A percentile compares a stretch with the other conserved stretches of the same genome.
These are phyloP conservation scores for Esox niger DNA, from an alignment of 2,113 vertebrate species.

Conservation along the genomic window DNA sequence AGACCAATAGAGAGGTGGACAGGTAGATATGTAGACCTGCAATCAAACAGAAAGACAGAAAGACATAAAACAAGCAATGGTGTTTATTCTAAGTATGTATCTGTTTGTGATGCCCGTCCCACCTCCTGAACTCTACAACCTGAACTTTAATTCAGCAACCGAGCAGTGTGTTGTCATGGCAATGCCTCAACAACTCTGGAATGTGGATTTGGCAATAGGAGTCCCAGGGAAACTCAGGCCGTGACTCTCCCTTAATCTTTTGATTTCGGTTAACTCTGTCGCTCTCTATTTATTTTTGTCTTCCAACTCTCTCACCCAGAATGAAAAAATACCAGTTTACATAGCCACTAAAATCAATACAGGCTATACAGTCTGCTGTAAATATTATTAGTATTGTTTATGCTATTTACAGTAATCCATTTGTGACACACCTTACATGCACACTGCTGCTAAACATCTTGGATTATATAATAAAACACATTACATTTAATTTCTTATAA, in stretches of 20 bases:
- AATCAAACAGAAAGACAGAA: no score
- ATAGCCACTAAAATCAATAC: background rate
- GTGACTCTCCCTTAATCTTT: background rate
- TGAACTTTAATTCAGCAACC: background rate
- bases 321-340: background rate
- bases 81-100: no score
- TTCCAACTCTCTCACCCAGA: background rate
- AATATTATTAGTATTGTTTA: background rate
- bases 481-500: no score
- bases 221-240: slow-evolving; percentile 25
- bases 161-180: slow-evolving; percentile 17
- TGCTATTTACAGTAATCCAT: background rate
- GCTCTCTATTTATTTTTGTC: background rate
- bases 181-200: slow-evolving; percentile 12
- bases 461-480: no score
- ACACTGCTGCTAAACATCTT: no score
- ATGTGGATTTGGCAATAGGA: slow-evolving; percentile 14
- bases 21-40: background rate
- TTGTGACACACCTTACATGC: background rate
- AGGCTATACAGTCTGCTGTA: no score
- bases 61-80: no score
- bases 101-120: slow-evolving; percentile 31
- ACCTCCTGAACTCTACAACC: background rate
- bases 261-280: no score
- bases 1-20: background rate